Percentiles rank a stretch among this genome's conserved stretches.
Evolutionary conservation across 2,888 invertebrate genomes (phyloP).

Genomic region (Thumatha senex): DNA sequence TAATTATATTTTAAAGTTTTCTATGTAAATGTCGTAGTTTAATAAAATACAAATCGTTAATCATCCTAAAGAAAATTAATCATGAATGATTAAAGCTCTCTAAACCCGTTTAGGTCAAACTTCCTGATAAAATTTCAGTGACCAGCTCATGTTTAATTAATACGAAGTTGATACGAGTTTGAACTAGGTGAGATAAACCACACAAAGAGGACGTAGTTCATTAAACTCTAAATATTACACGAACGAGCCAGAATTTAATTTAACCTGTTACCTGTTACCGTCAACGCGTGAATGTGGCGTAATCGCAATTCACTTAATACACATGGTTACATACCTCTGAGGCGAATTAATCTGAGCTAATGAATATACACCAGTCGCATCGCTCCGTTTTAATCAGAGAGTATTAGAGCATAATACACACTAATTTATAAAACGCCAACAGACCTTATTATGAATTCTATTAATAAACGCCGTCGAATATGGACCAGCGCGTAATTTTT

Average conservation of each 20-base stretch:
- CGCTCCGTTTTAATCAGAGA: conserved; percentile 10
- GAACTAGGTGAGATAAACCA: conserved; percentile 20
- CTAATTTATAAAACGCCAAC: conserved; percentile 3
- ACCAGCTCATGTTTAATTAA: conserved; percentile 3
- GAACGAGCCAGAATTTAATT: conserved; percentile 21
- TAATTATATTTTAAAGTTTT: too few species aligned
- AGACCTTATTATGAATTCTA: conserved; percentile 2
- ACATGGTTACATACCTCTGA: conserved; percentile 8
- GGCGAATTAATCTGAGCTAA: conserved; percentile 14
- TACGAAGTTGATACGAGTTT: conserved; percentile 22
- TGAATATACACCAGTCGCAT: conserved; percentile 7
- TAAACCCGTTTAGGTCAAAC: too few species aligned
- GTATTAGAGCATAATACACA: neutral
- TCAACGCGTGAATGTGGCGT: conserved; percentile 6
- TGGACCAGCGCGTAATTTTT: neutral
- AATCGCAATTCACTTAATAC: conserved; percentile 22
- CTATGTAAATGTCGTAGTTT: too few species aligned
- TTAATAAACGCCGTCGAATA: neutral
- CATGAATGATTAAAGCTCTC: too few species aligned
- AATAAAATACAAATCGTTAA: too few species aligned
- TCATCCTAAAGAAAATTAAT: too few species aligned
- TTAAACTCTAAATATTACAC: conserved; percentile 20
- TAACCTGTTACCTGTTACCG: conserved; percentile 7
- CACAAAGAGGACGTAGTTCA: conserved; percentile 7
- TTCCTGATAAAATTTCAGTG: conserved; percentile 8